Base-by-base conservation (phyloP, 1,140 invertebrate species). In the Rhyacophila brunnea region DNA sequence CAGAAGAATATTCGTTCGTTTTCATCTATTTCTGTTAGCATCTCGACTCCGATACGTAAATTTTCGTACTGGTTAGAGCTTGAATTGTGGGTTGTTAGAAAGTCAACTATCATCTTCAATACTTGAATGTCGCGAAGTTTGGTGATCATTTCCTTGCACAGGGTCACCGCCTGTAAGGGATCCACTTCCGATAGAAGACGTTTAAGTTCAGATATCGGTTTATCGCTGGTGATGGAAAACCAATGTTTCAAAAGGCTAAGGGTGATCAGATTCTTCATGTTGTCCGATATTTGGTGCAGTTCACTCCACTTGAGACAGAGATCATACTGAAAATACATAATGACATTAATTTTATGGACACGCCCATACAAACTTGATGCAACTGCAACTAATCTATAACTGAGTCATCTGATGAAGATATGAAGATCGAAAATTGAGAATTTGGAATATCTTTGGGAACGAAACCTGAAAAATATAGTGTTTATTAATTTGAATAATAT, bases 261-360 rank as follows among this genome's bases (percentile, higher is more conserved):
- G 1, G 73, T 68, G 6, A 77, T 74, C 20, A 77, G 61, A 49
- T 73, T 74, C 54, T 74, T 78, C 70, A 77, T 75, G 57, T 78
- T 70, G 53, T 73, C 70, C 50, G 73, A 82, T 55, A 73, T 71
- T 54, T 69, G 71, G 56, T 76, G 79, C 1, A 81, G 75, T 17
- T 84, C 79, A 11, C 83, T 76, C 85, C 85, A 86, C 43, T 85
- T 77, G 14, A 85, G 70, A 65, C 85, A 86, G 0, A 86, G 60
- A 59, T 85, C 81, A 57, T 80, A 86, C 67, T 85, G 65, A 38
- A 71, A 75, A 64, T n/a, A n/a, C n/a, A 42, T 65, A 65, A 62
- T 34, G 43, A 34, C 6, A 38, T 5, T 6, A 36, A 58, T 47
- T 47, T 58, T 45, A 46, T n/a, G n/a, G n/a, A n/a, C n/a, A n/a